A percentile compares a stretch with the other conserved stretches of the same genome.
phyloP scores from a whole-genome alignment of 2,888 invertebrate species.

The Petrolisthes manimaculis region DNA sequence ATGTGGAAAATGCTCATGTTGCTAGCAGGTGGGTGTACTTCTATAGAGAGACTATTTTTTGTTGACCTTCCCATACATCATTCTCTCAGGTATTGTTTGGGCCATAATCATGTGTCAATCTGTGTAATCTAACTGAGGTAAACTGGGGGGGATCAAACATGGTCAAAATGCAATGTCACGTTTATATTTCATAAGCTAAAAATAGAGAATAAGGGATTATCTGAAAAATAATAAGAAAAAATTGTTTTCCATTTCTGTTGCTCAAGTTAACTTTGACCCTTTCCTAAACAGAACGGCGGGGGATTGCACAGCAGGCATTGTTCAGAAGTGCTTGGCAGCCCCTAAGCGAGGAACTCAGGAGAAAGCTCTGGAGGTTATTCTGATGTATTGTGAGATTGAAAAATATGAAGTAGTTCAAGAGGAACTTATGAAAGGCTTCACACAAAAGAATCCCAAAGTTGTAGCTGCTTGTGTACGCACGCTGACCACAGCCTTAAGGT shows the following conservation, averaged over 20 bases:
- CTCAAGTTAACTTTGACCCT: constrained; percentile 7
- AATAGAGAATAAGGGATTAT: not conserved
- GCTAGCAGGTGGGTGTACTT: constrained; percentile 80
- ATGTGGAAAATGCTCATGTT: constrained; percentile 88
- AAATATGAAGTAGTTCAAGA: constrained; percentile 91
- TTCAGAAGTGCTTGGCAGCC: constrained; percentile 92
- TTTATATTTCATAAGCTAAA: not conserved
- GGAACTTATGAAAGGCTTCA: constrained; percentile 92
- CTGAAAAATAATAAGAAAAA: not conserved
- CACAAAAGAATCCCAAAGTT: constrained; percentile 96
- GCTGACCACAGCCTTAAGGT: constrained; percentile 80
- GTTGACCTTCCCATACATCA: too few relatives aligned
- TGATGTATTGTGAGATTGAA: constrained; percentile 97
- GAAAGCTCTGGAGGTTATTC: constrained; percentile 85
- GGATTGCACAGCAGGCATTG: constrained; percentile 89
- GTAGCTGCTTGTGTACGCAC: constrained; percentile 86
- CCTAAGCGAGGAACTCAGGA: constrained; percentile 93
- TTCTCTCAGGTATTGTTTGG: too few relatives aligned
- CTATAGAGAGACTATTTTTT: too few relatives aligned
- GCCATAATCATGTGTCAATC: too few relatives aligned
- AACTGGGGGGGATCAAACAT: too few relatives aligned
- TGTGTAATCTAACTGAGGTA: too few relatives aligned
- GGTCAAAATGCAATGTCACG: not conserved
- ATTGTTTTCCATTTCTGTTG: not conserved
- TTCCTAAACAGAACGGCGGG: constrained; percentile 77